Conservation (phyloP, 1,140 invertebrate genomes). For the Microplitis mediator region DNA sequence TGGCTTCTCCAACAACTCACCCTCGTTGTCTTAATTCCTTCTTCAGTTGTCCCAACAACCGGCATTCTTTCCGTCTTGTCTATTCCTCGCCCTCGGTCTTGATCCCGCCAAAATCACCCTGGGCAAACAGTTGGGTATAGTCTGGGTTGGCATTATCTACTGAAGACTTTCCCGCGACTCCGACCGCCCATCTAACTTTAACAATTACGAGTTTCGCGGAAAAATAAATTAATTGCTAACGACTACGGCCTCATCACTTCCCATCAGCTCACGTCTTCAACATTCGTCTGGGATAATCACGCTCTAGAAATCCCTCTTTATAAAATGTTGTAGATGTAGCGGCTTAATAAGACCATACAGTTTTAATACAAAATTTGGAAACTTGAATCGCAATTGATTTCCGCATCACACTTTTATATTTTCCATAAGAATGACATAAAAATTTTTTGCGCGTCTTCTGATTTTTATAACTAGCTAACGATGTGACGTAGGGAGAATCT, state of each 20-base stretch:
- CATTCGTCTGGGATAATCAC: conserved; percentile 13
- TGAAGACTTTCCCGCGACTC: conserved; percentile 26
- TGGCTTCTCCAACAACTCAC: conserved; percentile 43
- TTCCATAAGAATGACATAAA: too few species aligned
- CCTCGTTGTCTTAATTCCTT: neutral
- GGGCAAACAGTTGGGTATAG: neutral
- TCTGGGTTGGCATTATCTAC: neutral
- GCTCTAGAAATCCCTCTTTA: too few species aligned
- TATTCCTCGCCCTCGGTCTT: too few species aligned
- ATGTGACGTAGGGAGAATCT: too few species aligned
- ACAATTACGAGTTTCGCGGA: conserved; percentile 51
- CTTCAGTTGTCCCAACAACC: neutral
- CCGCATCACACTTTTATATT: too few species aligned
- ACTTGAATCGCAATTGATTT: too few species aligned
- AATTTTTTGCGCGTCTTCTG: too few species aligned
- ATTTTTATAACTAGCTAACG: too few species aligned
- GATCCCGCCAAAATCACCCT: conserved; percentile 25
- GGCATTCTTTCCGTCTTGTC: too few species aligned
- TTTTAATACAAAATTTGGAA: too few species aligned
- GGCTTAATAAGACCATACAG: too few species aligned
- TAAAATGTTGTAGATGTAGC: too few species aligned
- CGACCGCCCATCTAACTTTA: conserved; percentile 58
- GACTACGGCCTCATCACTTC: conserved; percentile 16
- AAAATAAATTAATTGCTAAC: conserved; percentile 56
- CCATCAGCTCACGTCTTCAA: neutral